These are phyloP conservation scores for Pampusana beccarii DNA, from an alignment of 2,113 vertebrate species.

Conservation along the genomic window DNA sequence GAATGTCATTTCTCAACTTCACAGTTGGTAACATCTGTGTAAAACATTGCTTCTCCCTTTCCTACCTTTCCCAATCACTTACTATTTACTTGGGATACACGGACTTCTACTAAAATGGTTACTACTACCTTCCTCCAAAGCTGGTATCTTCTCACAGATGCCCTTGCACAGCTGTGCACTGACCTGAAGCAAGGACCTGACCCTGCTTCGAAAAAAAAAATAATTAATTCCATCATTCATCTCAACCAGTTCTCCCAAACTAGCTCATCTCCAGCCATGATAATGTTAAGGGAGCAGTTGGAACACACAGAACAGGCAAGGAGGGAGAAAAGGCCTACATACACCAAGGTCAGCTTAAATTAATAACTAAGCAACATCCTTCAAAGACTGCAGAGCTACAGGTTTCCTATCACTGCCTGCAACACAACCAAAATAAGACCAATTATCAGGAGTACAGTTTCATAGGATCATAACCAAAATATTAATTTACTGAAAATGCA, in stretches of 20 bases:
- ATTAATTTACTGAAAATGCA: background rate
- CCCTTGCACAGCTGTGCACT: background rate
- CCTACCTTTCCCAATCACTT: background rate
- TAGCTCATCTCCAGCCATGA: background rate
- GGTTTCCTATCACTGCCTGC: background rate
- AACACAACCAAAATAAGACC: background rate
- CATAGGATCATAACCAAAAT: background rate
- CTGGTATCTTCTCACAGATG: background rate
- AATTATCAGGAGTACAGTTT: fast-evolving
- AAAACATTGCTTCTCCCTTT: background rate
- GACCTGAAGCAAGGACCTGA: background rate
- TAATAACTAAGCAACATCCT: background rate
- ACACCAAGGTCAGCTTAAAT: background rate
- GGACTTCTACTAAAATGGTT: background rate
- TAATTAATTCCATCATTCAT: background rate
- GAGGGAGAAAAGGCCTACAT: background rate
- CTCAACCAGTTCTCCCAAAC: background rate
- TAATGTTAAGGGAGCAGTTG: background rate
- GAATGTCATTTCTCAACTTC: background rate
- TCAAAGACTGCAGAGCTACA: background rate
- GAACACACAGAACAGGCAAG: background rate
- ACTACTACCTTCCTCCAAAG: background rate
- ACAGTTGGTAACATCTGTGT: background rate
- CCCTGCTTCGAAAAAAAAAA: background rate
- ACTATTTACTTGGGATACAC: background rate